Evolutionary conservation across 2,797 vertebrate species (phyloP).

Genomic region (Pseudochirops corinnae): DNA sequence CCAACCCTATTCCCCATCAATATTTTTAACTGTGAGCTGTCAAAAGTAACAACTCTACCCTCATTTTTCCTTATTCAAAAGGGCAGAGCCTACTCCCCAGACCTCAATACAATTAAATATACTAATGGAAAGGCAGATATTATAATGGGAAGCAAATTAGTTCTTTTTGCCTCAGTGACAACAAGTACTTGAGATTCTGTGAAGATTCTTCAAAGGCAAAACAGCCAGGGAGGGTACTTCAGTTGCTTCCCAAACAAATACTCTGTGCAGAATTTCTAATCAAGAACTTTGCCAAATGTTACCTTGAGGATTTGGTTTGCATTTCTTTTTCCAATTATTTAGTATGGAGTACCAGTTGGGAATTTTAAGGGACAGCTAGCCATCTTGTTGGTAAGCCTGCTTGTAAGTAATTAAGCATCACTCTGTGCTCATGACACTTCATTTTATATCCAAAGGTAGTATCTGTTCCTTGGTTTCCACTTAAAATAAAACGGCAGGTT

Average conservation of each 20-base stretch:
- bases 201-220: slow-evolving; percentile 80
- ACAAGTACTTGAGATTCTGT: slow-evolving; percentile 77
- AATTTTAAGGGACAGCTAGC: slow-evolving; percentile 51
- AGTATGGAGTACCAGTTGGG: slow-evolving; percentile 45
- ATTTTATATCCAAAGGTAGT: slow-evolving; percentile 42
- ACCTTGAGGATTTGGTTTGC: slow-evolving; percentile 67
- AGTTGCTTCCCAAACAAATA: slow-evolving; percentile 69
- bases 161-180: slow-evolving; percentile 76
- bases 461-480: slow-evolving; percentile 17
- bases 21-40: slow-evolving; percentile 75
- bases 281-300: slow-evolving; percentile 60
- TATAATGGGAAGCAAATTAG: slow-evolving; percentile 81
- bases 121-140: slow-evolving; percentile 74
- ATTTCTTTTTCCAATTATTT: slow-evolving; percentile 66
- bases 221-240: slow-evolving; percentile 69
- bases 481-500: slow-evolving; percentile 45
- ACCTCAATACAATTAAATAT: slow-evolving; percentile 78
- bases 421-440: slow-evolving; percentile 38
- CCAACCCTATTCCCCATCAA: slow-evolving; percentile 70
- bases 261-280: slow-evolving; percentile 61
- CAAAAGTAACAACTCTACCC: slow-evolving; percentile 73
- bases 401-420: slow-evolving; percentile 49
- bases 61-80: slow-evolving; percentile 72
- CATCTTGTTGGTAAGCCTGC: slow-evolving; percentile 43
- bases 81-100: slow-evolving; percentile 71